Evolutionary conservation across 2,113 vertebrate genomes (phyloP), one percentile per base, ranked within the genome.

Genomic region (Albula glossodonta): DNA sequence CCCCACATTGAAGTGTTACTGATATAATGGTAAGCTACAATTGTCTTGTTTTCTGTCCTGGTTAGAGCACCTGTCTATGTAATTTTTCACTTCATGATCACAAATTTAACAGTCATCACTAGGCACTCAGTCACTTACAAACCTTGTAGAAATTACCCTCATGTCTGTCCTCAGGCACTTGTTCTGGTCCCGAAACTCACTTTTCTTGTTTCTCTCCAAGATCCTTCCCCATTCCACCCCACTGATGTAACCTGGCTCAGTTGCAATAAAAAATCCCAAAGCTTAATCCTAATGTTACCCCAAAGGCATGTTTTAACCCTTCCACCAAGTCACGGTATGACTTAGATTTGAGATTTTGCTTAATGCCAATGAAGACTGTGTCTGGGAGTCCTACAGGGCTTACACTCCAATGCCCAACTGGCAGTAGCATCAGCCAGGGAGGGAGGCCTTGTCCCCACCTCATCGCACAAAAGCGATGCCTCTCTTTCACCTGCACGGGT

Each of bases 1-100:
- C 82, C 89, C 78, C 80, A 78, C 86, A 81, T 88, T 90, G 87
- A 90, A 51, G 91, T 85, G 87, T 93, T 88, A 88, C 93, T 94
- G 94, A 89, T 93, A 89, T 87, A 92, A 91, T 93, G 93, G 94
- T 95, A 93, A 95, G 93, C 66, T 88, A 90, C 85, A 91, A 90
- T 81, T 89, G 90, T 88, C 63, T 91, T 91, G 70, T 89, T 91
- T 79, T 89, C 81, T 88, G 53, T 90, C 86, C 2, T 52, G 89
- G 85, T 78, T 86, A 85, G 81, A 66, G 48, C 89, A 90, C 90
- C 84, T 84, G 66, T 85, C 83, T 87, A 87, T 89, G 66, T 74
- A 84, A 84, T 89, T 86, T 19, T 60, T 91, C 90, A 91, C 91
- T 88, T 84, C 90, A 51, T 91, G 86, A 78, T 90, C 91, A 91